These are phyloP conservation scores for Drosophila trapezifrons DNA, from an alignment of 1,140 invertebrate genomes.

Conservation along the genomic window DNA sequence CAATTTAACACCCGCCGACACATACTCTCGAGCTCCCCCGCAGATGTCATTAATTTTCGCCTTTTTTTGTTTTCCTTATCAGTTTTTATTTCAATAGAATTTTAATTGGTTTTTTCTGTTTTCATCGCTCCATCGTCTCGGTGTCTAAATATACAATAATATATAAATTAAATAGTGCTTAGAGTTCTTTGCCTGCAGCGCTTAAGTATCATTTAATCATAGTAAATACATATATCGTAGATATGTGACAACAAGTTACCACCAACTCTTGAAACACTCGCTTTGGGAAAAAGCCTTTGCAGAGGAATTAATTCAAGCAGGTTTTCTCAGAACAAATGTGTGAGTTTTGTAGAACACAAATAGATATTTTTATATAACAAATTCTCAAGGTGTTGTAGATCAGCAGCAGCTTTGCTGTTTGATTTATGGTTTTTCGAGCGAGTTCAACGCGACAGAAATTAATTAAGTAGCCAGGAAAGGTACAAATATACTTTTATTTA, in stretches of 20 bases:
- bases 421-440: constrained; percentile 8
- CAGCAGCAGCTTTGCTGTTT: not conserved
- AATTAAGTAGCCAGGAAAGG: constrained; percentile 8
- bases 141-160: constrained; percentile 59
- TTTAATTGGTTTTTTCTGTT: constrained; percentile 57
- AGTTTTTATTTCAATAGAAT: constrained; percentile 71
- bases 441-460: not conserved
- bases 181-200: constrained; percentile 67
- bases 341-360: not conserved
- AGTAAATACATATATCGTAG: constrained; percentile 29
- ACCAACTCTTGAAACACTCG: constrained; percentile 18
- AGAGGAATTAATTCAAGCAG: constrained; percentile 4
- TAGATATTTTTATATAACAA: not conserved
- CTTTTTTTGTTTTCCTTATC: constrained; percentile 15
- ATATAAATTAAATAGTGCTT: constrained; percentile 82
- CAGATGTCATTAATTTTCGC: constrained; percentile 16
- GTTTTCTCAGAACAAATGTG: not conserved
- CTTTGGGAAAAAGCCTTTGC: constrained; percentile 38
- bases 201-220: constrained; percentile 64
- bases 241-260: constrained; percentile 61
- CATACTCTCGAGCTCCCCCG: constrained; percentile 20
- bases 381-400: constrained; percentile 11
- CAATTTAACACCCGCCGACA: constrained; percentile 62
- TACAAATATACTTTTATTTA: not conserved
- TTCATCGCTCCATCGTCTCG: constrained; percentile 35